Base-by-base conservation (phyloP, 2,888 invertebrate species). In the Ecdyonurus torrentis region DNA sequence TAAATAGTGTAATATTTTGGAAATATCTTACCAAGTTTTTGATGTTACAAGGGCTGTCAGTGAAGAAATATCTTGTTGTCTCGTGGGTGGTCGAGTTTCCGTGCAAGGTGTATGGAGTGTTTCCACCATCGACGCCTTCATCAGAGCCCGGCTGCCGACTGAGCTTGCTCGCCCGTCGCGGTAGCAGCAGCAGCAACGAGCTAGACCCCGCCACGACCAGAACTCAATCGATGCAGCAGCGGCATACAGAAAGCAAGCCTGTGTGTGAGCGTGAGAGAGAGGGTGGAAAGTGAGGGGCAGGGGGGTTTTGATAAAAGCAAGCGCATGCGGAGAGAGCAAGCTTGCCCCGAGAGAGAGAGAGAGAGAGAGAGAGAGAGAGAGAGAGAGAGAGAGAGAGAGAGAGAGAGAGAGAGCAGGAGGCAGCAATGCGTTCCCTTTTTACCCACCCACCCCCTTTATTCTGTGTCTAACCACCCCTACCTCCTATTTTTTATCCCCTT, bases 141-240 rank as follows among this genome's bases (percentile, higher is more conserved):
- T 37, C 37, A 37, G 37, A 37, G 7, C 37, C 37, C 37, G 37
- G 37, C 37, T 37, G 37, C 5, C 37, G 37, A 37, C 37, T 37
- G 37, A 37, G 37, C 37, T 15, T 15, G 37, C 37, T 15, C 15
- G 37, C 37, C 15, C 15, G 37, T 5, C 37, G 5, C 7, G 7
- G 7, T 37, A 37, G 37, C 37, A 5, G 37, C 7, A 5, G 37
- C 5, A 15, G 7, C 7, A 37, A 15, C 37, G 37, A 37, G 37
- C 7, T 10, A 15, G 7, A 15, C 37, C 7, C 37, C 7, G 37
- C 37, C 37, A 5, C 37, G 37, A n/a, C 37, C 37, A 37, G 37
- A 37, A 15, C 55, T 55, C 55, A 55, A 55, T 55, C 55, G 55
- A 55, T 55, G 55, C 55, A 55, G 55, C 55, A 37, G 55, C 22